Percentiles rank a stretch among this genome's conserved stretches.
Conservation (phyloP, 2,888 invertebrate genomes). For the Hyposoter dolosus region DNA sequence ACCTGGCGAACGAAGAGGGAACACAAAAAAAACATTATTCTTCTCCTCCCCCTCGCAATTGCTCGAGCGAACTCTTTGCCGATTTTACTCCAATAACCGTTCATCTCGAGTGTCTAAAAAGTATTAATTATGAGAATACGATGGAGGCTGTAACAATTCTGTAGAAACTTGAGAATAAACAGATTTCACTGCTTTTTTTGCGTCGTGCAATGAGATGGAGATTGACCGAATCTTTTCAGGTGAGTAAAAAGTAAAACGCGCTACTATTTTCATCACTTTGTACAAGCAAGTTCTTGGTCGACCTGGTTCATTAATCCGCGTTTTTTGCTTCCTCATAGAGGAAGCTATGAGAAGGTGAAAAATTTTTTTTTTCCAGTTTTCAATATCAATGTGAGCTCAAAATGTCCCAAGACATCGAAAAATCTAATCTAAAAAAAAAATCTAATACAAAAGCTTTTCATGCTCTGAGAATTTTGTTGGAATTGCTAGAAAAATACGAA, state of each 20-base stretch:
- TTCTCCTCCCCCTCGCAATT: conserved; percentile 35
- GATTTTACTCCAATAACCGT: conserved; percentile 58
- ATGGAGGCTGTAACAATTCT: background rate
- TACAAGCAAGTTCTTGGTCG: background rate
- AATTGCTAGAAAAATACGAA: too few species aligned
- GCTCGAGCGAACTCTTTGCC: conserved; percentile 25
- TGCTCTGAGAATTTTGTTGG: too few species aligned
- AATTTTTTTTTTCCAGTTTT: too few species aligned
- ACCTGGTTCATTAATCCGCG: background rate
- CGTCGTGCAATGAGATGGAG: background rate
- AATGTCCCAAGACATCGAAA: too few species aligned
- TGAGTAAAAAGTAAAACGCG: background rate
- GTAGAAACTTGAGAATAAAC: background rate
- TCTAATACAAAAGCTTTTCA: too few species aligned
- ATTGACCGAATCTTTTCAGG: background rate
- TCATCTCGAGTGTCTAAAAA: conserved; percentile 37
- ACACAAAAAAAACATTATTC: conserved; percentile 18
- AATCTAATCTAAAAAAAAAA: too few species aligned
- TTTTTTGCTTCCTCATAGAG: background rate
- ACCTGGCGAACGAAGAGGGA: background rate
- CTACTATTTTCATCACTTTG: background rate
- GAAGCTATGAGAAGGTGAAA: background rate
- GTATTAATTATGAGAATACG: conserved; percentile 39
- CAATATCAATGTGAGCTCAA: too few species aligned
- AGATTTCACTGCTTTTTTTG: background rate